Conservation (phyloP, 2,888 invertebrate genomes). For the Scaptomyza reducta region DNA sequence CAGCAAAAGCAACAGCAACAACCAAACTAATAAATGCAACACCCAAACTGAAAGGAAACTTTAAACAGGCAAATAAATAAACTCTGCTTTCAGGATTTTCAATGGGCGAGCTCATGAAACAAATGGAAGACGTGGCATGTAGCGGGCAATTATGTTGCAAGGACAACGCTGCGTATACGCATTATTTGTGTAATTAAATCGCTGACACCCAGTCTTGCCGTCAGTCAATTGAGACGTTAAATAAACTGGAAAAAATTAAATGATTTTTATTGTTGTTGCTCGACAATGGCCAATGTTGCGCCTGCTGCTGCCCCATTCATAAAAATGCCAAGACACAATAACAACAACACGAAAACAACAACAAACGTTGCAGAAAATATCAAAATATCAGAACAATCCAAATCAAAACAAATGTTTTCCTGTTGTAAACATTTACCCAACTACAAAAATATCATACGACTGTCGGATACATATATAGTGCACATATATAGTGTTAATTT, state of each 20-base stretch:
- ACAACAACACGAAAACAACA: slow-evolving; percentile 30
- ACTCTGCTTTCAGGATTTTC: slow-evolving; percentile 45
- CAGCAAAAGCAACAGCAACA: slow-evolving; percentile 26
- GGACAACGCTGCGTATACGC: slow-evolving; percentile 47
- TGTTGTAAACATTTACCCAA: slow-evolving; percentile 64
- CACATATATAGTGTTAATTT: slow-evolving; percentile 16
- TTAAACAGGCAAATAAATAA: slow-evolving; percentile 59
- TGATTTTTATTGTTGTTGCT: slow-evolving; percentile 32
- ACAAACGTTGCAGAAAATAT: slow-evolving; percentile 21
- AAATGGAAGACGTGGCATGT: slow-evolving; percentile 19
- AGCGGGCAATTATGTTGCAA: slow-evolving; percentile 8
- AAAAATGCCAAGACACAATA: slow-evolving; percentile 60
- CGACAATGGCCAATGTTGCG: slow-evolving; percentile 46
- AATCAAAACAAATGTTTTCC: slow-evolving; percentile 56
- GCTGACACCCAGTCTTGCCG: background rate
- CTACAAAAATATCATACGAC: slow-evolving; percentile 13
- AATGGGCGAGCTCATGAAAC: slow-evolving; percentile 56
- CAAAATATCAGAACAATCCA: slow-evolving; percentile 20
- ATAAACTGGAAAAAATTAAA: slow-evolving; percentile 69
- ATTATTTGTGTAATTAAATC: slow-evolving; percentile 22
- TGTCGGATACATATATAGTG: background rate
- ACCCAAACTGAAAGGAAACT: slow-evolving; percentile 34
- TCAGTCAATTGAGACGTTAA: slow-evolving; percentile 55
- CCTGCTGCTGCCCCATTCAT: slow-evolving; percentile 54
- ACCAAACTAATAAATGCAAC: slow-evolving; percentile 14